A percentile compares a stretch with the other conserved stretches of the same genome.
These are phyloP conservation scores for Sialis fuliginosa DNA, from an alignment of 2,888 invertebrate genomes.

Conservation along the genomic window DNA sequence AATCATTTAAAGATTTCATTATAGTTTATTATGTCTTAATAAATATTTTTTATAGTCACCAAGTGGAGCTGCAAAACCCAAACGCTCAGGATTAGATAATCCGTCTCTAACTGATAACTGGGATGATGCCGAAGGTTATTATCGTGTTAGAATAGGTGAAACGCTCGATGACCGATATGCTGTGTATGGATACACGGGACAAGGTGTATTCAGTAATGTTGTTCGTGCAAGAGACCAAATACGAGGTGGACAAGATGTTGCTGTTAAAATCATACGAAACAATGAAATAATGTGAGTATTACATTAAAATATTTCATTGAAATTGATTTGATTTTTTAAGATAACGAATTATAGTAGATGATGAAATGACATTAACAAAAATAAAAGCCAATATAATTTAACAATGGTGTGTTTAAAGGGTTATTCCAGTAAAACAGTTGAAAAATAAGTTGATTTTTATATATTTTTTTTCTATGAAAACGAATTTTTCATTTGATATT, in stretches of 20 bases:
- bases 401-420: too few species aligned
- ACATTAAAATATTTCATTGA: slow-evolving; percentile 1
- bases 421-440: too few species aligned
- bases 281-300: slow-evolving; percentile 83
- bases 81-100: slow-evolving; percentile 49
- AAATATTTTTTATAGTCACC: slow-evolving; percentile 37
- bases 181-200: slow-evolving; percentile 96
- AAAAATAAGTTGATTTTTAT: too few species aligned
- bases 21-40: too few species aligned
- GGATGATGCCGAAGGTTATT: slow-evolving; percentile 99
- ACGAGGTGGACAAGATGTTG: slow-evolving; percentile 74
- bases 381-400: too few species aligned
- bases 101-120: slow-evolving; percentile 95
- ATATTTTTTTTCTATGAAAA: too few species aligned
- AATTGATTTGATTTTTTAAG: too few species aligned
- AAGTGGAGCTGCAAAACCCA: slow-evolving; percentile 30
- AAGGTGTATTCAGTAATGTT: slow-evolving; percentile 97
- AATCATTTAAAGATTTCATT: too few species aligned
- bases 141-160: slow-evolving; percentile 91
- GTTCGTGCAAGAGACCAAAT: slow-evolving; percentile 85
- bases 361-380: too few species aligned
- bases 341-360: too few species aligned
- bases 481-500: too few species aligned
- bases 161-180: slow-evolving; percentile 77
- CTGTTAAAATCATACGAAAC: slow-evolving; percentile 96